Evolutionary conservation across 2,797 vertebrate genomes (phyloP), one percentile per base, ranked within the genome.

Genomic region (Jordanella pulchra): DNA sequence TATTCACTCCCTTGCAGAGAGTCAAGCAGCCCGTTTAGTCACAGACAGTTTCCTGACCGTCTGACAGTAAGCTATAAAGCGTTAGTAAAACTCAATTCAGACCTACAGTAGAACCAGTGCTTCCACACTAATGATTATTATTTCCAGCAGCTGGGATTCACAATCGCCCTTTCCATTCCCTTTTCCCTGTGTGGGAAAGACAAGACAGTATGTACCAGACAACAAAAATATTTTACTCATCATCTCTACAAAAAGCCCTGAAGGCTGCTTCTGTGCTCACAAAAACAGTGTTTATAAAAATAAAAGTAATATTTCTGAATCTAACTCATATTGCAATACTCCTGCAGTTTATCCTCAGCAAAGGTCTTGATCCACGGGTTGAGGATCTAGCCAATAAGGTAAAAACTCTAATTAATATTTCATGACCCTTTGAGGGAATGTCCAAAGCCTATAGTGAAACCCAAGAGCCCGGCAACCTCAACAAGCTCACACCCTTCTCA

Each of bases 371-470:
- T 30, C 64, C 27, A 27, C 65, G 63, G 70, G 30, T 48, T 51
- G 3, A 53, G 65, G 54, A 44, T 25, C 1, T 23, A 47, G 13
- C 5, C 30, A 66, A 51, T 66, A 13, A 75, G 48, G 15, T 2
- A 67, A 15, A 2, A 42, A 64, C 7, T 70, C 21, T 10, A 58
- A 72, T 76, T 56, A 44, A 73, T 60, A 5, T 53, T 39, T 68
- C 39, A 66, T 48, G 39, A 28, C 23, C 63, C 58, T 55, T 27
- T 6, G 7, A 55, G 45, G 27, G 9, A 63, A 17, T 12, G 39
- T 73, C 72, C 45, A 2, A 27, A 81, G 60, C 65, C 45, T 14
- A 61, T 2, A 65, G 64, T 79, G 71, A 77, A 35, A 25, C 71
- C 60, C 39, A 53, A 10, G 12, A 71, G 51, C 63, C 63, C 64